Evolutionary conservation across 2,888 invertebrate genomes (phyloP).

Genomic region (Cheilosia soror): DNA sequence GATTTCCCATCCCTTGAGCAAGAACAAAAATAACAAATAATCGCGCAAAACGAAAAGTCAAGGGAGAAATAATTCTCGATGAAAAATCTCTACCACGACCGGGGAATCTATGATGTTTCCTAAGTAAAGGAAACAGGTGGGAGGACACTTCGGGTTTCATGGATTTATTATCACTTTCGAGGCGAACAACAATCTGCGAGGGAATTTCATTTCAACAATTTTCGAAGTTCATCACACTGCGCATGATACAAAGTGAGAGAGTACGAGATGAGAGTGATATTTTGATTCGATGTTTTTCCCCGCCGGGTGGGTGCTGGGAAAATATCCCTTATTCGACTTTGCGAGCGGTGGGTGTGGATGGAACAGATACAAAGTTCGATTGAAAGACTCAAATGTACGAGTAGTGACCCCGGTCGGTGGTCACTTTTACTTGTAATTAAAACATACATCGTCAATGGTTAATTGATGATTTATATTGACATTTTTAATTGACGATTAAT

Average conservation of each 20-base stretch:
- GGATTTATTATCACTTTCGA: slow-evolving; percentile 16
- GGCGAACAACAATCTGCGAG: background rate
- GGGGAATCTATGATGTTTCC: slow-evolving; percentile 1
- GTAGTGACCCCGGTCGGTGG: slow-evolving; percentile 43
- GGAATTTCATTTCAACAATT: background rate
- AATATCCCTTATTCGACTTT: slow-evolving; percentile 25
- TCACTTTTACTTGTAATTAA: slow-evolving; percentile 72
- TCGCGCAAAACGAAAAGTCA: background rate
- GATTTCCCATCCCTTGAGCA: slow-evolving; percentile 20
- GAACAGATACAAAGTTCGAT: slow-evolving; percentile 16
- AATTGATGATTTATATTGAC: slow-evolving; percentile 74
- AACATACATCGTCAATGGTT: slow-evolving; percentile 56
- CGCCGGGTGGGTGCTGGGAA: background rate
- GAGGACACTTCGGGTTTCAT: slow-evolving; percentile 18
- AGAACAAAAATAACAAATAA: slow-evolving; percentile 9
- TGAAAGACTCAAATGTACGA: slow-evolving; percentile 27
- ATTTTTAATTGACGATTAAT: slow-evolving; percentile 73
- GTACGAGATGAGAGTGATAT: background rate
- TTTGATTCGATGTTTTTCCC: slow-evolving; percentile 41
- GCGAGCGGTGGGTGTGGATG: slow-evolving; percentile 5
- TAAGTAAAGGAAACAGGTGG: slow-evolving; percentile 64
- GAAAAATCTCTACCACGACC: slow-evolving; percentile 34
- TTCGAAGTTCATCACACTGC: slow-evolving; percentile 23
- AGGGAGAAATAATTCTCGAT: slow-evolving; percentile 21
- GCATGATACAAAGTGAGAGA: slow-evolving; percentile 9